phyloP scores from a whole-genome alignment of 1,140 invertebrate species.

The Aphis gossypii region DNA sequence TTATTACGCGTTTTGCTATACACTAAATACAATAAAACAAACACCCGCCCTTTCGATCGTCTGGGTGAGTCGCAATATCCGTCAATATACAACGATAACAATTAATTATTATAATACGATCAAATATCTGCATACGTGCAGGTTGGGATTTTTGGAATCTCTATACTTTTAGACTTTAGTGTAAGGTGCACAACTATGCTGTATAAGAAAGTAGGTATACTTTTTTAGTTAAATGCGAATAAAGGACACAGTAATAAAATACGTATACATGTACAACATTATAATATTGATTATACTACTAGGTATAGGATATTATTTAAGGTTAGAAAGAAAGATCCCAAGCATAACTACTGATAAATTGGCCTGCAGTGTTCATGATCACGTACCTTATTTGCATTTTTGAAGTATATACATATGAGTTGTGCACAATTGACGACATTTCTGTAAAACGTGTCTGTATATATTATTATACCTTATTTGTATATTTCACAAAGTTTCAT shows the following conservation, averaged over 20 bases:
- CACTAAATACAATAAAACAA: not conserved
- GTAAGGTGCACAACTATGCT: too few species aligned
- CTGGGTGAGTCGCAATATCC: not conserved
- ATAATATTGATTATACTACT: too few species aligned
- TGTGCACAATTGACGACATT: not conserved
- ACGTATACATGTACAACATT: too few species aligned
- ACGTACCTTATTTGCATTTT: not conserved
- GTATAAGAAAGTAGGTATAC: not conserved
- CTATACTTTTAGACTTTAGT: not conserved
- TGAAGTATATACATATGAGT: not conserved
- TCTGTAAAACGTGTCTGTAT: not conserved
- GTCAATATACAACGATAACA: not conserved
- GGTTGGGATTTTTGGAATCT: not conserved
- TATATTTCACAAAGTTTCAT: not conserved
- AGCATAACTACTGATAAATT: not conserved
- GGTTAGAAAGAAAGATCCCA: not conserved
- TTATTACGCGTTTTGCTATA: not conserved
- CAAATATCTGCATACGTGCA: not conserved
- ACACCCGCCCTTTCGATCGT: not conserved
- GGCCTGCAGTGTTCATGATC: not conserved
- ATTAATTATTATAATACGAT: not conserved
- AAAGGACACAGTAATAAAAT: not conserved
- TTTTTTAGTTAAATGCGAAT: not conserved
- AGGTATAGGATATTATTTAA: not conserved
- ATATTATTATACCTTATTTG: not conserved